Conservation (phyloP, 2,888 invertebrate genomes). For the Dicyrtoma fusca region DNA sequence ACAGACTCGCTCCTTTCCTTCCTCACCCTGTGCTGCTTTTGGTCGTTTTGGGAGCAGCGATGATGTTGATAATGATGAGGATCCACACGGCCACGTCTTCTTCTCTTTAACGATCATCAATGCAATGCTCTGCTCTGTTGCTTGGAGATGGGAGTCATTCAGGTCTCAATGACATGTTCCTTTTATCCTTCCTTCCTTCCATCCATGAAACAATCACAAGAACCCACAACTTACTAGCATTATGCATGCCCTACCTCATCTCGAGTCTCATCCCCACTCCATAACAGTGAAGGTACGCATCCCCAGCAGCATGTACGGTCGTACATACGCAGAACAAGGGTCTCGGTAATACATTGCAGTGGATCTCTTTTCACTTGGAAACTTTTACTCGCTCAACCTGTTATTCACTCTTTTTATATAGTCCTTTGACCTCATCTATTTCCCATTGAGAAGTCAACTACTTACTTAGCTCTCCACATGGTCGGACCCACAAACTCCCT, state of each 20-base stretch:
- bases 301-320: too few relatives aligned
- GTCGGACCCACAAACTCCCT: too few relatives aligned
- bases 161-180: slow-evolving; percentile 6
- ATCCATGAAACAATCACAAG: slow-evolving; percentile 11
- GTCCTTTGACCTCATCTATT: too few relatives aligned
- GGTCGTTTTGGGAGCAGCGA: too few relatives aligned
- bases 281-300: too few relatives aligned
- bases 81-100: background rate
- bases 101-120: background rate
- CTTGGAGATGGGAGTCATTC: background rate
- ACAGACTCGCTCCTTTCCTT: background rate
- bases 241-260: background rate
- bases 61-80: slow-evolving; percentile 2
- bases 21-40: too few relatives aligned
- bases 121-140: too few relatives aligned
- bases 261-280: background rate
- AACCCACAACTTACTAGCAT: background rate
- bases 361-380: background rate
- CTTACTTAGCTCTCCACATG: too few relatives aligned
- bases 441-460: too few relatives aligned
- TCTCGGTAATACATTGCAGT: too few relatives aligned
- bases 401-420: background rate
- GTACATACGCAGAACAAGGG: too few relatives aligned
- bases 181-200: slow-evolving; percentile 7
- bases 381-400: slow-evolving; percentile 3